These are phyloP conservation scores for Melipona beecheii DNA, from an alignment of 2,888 invertebrate genomes.

Conservation along the genomic window DNA sequence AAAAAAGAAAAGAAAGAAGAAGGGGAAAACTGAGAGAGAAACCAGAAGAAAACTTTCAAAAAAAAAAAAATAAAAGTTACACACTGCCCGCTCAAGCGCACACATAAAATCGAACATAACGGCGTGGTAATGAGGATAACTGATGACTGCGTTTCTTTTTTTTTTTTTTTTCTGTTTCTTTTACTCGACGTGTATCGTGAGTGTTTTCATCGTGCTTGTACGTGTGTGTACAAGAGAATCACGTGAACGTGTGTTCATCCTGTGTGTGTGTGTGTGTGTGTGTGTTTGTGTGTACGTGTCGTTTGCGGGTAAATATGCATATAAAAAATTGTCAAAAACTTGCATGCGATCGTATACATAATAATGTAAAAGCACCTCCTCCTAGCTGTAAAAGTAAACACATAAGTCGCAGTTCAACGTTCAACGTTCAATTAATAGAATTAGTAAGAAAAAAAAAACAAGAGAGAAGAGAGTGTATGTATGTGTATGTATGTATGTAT, in stretches of 20 bases:
- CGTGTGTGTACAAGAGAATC: slow-evolving; percentile 16
- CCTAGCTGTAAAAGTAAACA: slow-evolving; percentile 82
- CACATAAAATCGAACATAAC: slow-evolving; percentile 47
- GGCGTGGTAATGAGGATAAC: slow-evolving; percentile 33
- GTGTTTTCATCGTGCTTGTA: slow-evolving; percentile 8
- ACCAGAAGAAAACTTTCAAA: too few relatives aligned
- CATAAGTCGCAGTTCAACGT: slow-evolving; percentile 75
- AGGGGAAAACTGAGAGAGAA: background rate
- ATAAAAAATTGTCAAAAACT: slow-evolving; percentile 66
- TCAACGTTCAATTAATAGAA: slow-evolving; percentile 77
- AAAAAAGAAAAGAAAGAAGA: background rate
- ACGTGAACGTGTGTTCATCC: background rate
- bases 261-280: background rate
- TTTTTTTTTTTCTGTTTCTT: background rate
- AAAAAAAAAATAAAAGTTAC: slow-evolving; percentile 9
- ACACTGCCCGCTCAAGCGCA: slow-evolving; percentile 57
- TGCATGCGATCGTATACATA: slow-evolving; percentile 68
- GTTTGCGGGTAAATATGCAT: slow-evolving; percentile 54
- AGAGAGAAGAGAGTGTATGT: background rate
- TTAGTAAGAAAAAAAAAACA: slow-evolving; percentile 71
- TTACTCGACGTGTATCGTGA: slow-evolving; percentile 21
- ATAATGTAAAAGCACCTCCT: slow-evolving; percentile 81
- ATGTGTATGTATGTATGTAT: background rate
- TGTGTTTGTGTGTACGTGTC: slow-evolving; percentile 8
- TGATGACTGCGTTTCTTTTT: background rate